Conservation (phyloP, 1,140 invertebrate genomes). For the Drosophila rhopaloa region DNA sequence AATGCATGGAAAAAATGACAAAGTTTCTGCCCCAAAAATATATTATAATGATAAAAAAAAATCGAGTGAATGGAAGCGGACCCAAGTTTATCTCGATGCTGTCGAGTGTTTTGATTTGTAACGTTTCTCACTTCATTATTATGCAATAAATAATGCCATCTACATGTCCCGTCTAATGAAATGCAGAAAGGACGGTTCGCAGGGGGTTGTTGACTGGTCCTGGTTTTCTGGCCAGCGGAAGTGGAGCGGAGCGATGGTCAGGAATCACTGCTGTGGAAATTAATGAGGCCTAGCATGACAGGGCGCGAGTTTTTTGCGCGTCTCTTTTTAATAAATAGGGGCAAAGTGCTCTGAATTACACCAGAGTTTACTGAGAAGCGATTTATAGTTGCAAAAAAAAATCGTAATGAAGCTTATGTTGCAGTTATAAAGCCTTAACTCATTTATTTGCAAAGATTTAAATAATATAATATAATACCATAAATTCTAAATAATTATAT, state of each 20-base stretch:
- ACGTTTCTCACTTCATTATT: conserved; percentile 85
- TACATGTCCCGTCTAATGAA: conserved; percentile 50
- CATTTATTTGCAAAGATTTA: too few species aligned
- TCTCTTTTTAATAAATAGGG: conserved; percentile 1
- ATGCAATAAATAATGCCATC: conserved; percentile 83
- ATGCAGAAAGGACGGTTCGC: conserved; percentile 19
- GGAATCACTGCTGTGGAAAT: conserved; percentile 44
- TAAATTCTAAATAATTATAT: too few species aligned
- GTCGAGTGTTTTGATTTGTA: conserved; percentile 85
- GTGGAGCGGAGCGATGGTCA: conserved; percentile 65
- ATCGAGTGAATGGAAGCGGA: conserved; percentile 24
- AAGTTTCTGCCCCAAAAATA: conserved; percentile 68
- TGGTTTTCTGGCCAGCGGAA: conserved; percentile 40
- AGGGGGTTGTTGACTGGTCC: conserved; percentile 32
- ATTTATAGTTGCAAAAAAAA: too few species aligned
- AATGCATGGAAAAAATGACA: conserved; percentile 74
- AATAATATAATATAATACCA: too few species aligned
- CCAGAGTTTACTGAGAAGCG: background rate
- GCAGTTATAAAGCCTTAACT: too few species aligned
- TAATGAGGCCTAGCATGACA: conserved; percentile 73
- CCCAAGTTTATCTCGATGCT: conserved; percentile 71
- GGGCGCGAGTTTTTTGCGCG: conserved; percentile 23
- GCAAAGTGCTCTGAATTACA: background rate
- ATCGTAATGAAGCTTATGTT: too few species aligned
- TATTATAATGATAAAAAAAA: conserved; percentile 78